A percentile compares a stretch with the other conserved stretches of the same genome.
Conservation (phyloP, 2,113 vertebrate genomes). For the Lycaon pictus region DNA sequence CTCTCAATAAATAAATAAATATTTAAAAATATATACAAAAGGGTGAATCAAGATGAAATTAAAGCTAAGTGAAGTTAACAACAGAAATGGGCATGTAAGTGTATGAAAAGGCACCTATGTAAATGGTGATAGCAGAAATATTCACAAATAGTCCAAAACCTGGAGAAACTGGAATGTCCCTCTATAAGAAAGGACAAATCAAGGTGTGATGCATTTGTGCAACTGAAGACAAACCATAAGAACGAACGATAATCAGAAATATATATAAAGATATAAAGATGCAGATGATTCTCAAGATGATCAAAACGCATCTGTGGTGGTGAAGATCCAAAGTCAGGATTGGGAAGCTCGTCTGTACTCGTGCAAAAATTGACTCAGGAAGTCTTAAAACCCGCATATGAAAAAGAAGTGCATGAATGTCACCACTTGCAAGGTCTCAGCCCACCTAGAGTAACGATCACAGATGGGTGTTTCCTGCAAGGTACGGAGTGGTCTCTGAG, state of each 20-base stretch:
- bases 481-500: neutral
- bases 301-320: neutral
- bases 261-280: too few relatives aligned
- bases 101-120: fast-evolving
- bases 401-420: neutral
- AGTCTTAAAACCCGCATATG: neutral
- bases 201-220: too few relatives aligned
- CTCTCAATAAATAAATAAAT: neutral
- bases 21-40: neutral
- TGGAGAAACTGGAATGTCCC: neutral
- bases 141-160: too few relatives aligned
- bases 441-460: too few relatives aligned
- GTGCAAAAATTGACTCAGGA: neutral
- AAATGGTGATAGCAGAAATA: neutral
- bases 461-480: neutral
- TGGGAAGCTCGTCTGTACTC: too few relatives aligned
- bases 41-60: neutral
- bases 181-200: neutral
- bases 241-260: neutral
- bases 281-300: neutral
- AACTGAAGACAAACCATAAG: neutral
- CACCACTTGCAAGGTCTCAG: neutral
- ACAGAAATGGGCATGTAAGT: neutral
- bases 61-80: neutral
- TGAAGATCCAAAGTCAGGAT: neutral